These are phyloP conservation scores for Physocephala rufipes DNA, from an alignment of 2,888 invertebrate species.

Conservation along the genomic window DNA sequence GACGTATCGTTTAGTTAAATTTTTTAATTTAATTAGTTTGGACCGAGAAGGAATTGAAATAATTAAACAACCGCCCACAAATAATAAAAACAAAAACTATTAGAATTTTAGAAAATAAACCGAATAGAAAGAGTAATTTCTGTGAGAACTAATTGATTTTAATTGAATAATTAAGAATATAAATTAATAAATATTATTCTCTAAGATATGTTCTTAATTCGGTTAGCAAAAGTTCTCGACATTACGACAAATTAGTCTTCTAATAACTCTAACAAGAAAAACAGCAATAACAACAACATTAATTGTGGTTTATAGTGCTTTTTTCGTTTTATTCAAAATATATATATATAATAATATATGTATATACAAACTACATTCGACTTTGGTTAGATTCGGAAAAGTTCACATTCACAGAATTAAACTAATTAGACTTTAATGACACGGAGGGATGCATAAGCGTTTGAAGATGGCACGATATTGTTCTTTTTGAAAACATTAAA, in stretches of 20 bases:
- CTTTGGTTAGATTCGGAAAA: neutral
- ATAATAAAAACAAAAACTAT: neutral
- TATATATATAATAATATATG: neutral
- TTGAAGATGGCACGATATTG: no score
- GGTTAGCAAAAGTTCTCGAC: neutral
- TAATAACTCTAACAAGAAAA: no score
- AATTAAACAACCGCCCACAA: neutral
- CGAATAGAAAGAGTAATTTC: no score
- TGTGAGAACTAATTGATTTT: slow-evolving; percentile 27
- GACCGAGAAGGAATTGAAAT: neutral
- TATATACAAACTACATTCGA: neutral
- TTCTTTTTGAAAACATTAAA: no score
- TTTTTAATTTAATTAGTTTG: neutral
- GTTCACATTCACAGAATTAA: slow-evolving; percentile 15
- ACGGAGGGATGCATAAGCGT: slow-evolving; percentile 14
- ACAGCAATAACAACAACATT: neutral
- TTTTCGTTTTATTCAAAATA: neutral
- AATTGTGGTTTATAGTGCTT: neutral
- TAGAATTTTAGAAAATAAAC: neutral
- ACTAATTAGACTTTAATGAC: slow-evolving; percentile 29
- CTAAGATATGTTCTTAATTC: neutral
- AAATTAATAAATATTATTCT: neutral
- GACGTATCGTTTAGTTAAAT: no score
- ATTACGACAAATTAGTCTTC: no score
- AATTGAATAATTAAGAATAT: slow-evolving; percentile 36